These are phyloP conservation scores for Ceratitis capitata DNA, from an alignment of 1,140 invertebrate genomes.

Conservation along the genomic window DNA sequence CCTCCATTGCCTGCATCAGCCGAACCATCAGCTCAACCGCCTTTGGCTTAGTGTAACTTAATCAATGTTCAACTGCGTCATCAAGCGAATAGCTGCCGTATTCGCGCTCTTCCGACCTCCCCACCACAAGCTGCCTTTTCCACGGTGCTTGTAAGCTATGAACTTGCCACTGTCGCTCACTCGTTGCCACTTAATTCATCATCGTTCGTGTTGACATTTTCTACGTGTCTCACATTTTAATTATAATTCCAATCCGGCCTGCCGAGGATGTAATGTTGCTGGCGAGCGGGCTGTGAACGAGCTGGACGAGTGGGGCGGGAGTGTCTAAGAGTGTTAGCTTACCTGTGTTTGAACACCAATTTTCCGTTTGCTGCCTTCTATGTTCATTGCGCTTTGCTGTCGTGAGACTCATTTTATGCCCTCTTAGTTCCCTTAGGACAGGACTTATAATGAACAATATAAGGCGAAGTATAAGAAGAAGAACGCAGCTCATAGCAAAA, in stretches of 20 bases:
- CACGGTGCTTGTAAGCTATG: not conserved
- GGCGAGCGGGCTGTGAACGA: not conserved
- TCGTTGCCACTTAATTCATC: not conserved
- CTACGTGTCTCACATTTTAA: constrained; percentile 4
- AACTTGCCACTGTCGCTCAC: not conserved
- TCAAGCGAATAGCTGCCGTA: too few species aligned
- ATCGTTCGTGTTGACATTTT: not conserved
- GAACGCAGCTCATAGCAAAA: too few species aligned
- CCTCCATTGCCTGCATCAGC: not conserved
- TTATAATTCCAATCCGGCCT: not conserved
- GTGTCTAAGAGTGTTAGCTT: not conserved
- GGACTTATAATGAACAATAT: too few species aligned
- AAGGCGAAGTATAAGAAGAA: too few species aligned
- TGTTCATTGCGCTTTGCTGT: too few species aligned
- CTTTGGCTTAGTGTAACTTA: not conserved
- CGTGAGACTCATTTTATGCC: too few species aligned
- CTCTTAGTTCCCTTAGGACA: not conserved
- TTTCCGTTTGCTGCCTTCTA: not conserved
- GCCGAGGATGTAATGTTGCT: not conserved
- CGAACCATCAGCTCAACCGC: not conserved
- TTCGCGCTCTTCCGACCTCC: too few species aligned
- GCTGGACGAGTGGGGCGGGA: too few species aligned
- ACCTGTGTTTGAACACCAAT: not conserved
- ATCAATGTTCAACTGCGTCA: not conserved
- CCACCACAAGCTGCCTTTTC: not conserved